Percentiles rank a stretch among this genome's conserved stretches.
These are phyloP conservation scores for Gari tellinella DNA, from an alignment of 2,888 invertebrate genomes.

Conservation along the genomic window DNA sequence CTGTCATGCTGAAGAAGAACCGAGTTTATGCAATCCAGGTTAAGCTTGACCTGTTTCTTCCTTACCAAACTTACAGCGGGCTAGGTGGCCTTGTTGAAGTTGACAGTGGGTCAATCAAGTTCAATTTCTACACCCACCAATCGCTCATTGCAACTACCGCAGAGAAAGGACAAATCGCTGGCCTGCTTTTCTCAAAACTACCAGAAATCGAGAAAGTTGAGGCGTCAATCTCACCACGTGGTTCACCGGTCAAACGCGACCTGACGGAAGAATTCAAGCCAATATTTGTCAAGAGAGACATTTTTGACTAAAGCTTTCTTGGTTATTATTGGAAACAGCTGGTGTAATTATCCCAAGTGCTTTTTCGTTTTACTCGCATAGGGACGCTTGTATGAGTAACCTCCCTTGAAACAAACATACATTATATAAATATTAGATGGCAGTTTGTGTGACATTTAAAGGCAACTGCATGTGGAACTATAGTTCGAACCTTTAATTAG, in stretches of 20 bases:
- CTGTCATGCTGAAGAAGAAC: slow-evolving; percentile 48
- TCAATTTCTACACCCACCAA: slow-evolving; percentile 53
- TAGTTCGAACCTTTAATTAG: too few species aligned
- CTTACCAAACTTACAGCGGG: slow-evolving; percentile 56
- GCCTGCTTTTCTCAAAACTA: slow-evolving; percentile 54
- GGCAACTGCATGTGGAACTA: too few species aligned
- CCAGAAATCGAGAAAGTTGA: slow-evolving; percentile 47
- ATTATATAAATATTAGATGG: too few species aligned
- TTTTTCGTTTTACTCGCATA: too few species aligned
- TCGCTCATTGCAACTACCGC: slow-evolving; percentile 55
- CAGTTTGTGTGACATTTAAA: too few species aligned
- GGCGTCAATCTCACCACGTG: slow-evolving; percentile 44
- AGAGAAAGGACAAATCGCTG: slow-evolving; percentile 57
- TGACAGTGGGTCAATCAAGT: slow-evolving; percentile 51
- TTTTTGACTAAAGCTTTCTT: too few species aligned
- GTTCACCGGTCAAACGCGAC: slow-evolving; percentile 51
- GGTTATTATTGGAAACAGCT: too few species aligned
- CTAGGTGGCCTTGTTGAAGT: slow-evolving; percentile 45
- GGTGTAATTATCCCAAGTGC: too few species aligned
- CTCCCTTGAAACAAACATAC: too few species aligned
- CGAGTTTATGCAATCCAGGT: slow-evolving; percentile 55
- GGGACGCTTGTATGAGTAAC: too few species aligned
- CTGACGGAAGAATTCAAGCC: slow-evolving; percentile 5
- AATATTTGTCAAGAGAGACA: too few species aligned
- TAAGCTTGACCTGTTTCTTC: slow-evolving; percentile 54